These are phyloP conservation scores for Cheilosia urbana DNA, from an alignment of 2,888 invertebrate genomes.

Conservation along the genomic window DNA sequence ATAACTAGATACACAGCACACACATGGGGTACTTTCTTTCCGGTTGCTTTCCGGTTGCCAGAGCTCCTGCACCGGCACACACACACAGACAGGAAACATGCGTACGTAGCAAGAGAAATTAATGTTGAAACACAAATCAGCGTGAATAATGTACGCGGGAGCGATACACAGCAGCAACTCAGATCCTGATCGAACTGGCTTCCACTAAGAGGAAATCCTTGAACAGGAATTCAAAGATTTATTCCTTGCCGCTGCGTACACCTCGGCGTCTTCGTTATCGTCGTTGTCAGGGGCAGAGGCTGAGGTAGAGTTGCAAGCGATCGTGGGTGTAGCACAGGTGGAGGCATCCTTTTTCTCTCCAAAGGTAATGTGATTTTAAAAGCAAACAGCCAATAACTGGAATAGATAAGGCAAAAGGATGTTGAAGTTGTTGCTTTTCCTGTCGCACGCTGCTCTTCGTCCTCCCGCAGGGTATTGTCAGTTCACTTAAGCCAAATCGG, in stretches of 20 bases:
- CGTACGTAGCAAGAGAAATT: constrained; percentile 58
- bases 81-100: constrained; percentile 45
- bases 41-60: constrained; percentile 7
- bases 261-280: constrained; percentile 3
- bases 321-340: constrained; percentile 8
- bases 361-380: constrained; percentile 71
- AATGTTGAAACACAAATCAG: constrained; percentile 66
- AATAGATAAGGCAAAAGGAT: constrained; percentile 62
- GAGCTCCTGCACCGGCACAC: constrained; percentile 8
- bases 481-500: constrained; percentile 75
- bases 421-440: constrained; percentile 51
- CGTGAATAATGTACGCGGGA: constrained; percentile 37
- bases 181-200: constrained; percentile 31
- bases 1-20: background rate
- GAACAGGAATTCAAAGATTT: constrained; percentile 62
- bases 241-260: constrained; percentile 35
- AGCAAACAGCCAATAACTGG: constrained; percentile 73
- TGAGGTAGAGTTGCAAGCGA: constrained; percentile 12
- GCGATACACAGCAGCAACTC: constrained; percentile 18
- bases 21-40: constrained; percentile 18
- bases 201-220: constrained; percentile 30
- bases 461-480: constrained; percentile 52
- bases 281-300: constrained; percentile 20
- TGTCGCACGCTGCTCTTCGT: background rate
- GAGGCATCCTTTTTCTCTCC: constrained; percentile 26